Percentiles rank a stretch among this genome's conserved stretches.
Evolutionary conservation across 1,140 invertebrate species (phyloP).

Genomic region (Lepidostoma basale): DNA sequence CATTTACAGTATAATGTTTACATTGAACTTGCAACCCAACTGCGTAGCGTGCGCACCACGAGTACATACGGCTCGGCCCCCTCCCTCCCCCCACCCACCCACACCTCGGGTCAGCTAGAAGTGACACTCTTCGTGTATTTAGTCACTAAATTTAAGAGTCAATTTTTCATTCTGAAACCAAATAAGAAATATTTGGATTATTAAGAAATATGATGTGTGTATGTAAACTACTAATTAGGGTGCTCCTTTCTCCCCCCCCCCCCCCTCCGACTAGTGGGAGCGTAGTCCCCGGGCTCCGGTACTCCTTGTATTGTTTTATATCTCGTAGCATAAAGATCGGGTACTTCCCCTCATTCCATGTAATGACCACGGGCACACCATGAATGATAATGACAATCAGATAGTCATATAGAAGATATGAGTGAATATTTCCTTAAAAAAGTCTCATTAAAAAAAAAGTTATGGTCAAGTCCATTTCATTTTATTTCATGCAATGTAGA

Average conservation of each 20-base stretch:
- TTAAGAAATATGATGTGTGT: slow-evolving; percentile 16
- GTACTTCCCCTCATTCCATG: not conserved
- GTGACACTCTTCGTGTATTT: not conserved
- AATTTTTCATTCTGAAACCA: slow-evolving; percentile 12
- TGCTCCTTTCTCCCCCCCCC: no score
- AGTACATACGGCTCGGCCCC: not conserved
- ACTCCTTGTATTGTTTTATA: not conserved
- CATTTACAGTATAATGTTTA: not conserved
- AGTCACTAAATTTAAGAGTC: slow-evolving; percentile 16
- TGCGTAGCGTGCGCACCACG: not conserved
- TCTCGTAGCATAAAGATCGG: not conserved
- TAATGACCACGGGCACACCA: slow-evolving; percentile 8
- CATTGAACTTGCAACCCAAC: not conserved
- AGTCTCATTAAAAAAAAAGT: no score
- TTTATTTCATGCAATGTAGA: no score
- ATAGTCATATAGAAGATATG: slow-evolving; percentile 4
- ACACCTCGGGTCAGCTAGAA: slow-evolving; percentile 1
- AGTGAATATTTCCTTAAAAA: slow-evolving; percentile 12
- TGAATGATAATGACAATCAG: slow-evolving; percentile 24
- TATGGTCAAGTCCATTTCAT: no score
- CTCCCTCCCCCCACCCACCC: not conserved
- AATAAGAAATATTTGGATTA: not conserved
- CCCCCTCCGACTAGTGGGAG: no score
- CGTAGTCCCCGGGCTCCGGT: not conserved
- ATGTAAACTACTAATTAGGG: slow-evolving; percentile 15